Base-by-base conservation (phyloP, 2,888 invertebrate genomes). In the Tipula lateralis region DNA sequence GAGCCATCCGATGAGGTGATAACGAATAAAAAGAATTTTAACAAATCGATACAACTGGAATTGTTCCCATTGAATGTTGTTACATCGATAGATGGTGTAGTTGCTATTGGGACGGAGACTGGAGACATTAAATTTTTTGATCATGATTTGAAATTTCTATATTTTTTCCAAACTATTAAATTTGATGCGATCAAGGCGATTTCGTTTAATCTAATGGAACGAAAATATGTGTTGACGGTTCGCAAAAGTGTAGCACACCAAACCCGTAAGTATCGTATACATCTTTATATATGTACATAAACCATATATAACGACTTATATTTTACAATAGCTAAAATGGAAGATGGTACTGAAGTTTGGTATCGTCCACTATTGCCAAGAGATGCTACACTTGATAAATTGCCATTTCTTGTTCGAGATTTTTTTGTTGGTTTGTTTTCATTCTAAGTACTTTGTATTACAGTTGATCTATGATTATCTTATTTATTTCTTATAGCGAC, bases 91-190 rank as follows among this genome's bases (percentile, higher is more conserved):
- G 93, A 93, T 86, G 91, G 93, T 9, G 88, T 91, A n/a, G 88
- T 93, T 83, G 91, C 92, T 32, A 92, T 92, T 0, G 93, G 93
- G 12, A 93, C 92, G 87, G 88, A 88, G 13, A 86, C 85, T 0
- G 94, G 93, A 0, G 90, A 91, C 83, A 90, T 94, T 83, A 91
- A 90, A 86, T 93, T 94, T 88, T 93, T 93, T 87, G 93, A 93
- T 86, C 89, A 90, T 81, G 91, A 92, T 86, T 87, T 93, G 86
- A 91, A 91, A 87, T 89, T 94, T 84, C 86, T 94, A 83, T 93
- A 92, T 88, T 93, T 44, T 29, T 50, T 44, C 13, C 44, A 84
- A 44, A 19, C 24, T 13, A 29, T 44, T 16, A 84, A 44, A 16
- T 44, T 44, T 84, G 50, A 44, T 84, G 16, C 84, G 29, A 84